These are phyloP conservation scores for Oophaga sylvatica DNA, from an alignment of 2,797 vertebrate genomes.

Conservation along the genomic window DNA sequence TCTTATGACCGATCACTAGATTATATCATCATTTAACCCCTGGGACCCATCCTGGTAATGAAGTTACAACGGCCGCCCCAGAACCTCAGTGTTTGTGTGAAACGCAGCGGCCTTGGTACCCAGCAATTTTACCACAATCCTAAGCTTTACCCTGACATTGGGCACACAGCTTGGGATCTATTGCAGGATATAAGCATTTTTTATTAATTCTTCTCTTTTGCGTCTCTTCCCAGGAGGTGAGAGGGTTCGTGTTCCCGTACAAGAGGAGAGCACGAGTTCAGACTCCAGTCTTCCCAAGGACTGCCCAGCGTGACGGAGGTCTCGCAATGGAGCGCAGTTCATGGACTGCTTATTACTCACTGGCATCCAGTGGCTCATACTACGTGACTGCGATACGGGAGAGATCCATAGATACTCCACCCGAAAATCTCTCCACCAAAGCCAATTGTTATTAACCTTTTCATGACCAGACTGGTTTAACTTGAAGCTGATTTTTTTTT, in stretches of 20 bases:
- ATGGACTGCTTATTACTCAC: constrained; percentile 11
- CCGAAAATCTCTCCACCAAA: background rate
- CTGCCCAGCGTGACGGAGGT: constrained; percentile 56
- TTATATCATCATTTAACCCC: no score
- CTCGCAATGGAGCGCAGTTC: background rate
- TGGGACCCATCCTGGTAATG: no score
- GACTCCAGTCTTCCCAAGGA: constrained; percentile 70
- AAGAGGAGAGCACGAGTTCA: constrained; percentile 71
- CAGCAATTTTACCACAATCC: background rate
- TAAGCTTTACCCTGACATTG: background rate
- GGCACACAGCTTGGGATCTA: background rate
- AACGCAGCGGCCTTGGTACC: background rate
- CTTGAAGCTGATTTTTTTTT: background rate
- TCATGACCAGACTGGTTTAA: background rate
- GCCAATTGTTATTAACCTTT: background rate
- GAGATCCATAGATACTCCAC: background rate
- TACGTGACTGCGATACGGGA: background rate
- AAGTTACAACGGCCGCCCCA: no score
- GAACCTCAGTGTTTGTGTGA: no score
- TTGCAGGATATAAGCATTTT: background rate
- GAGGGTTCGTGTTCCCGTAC: constrained; percentile 71
- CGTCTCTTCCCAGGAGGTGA: constrained; percentile 62
- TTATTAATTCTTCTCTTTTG: background rate
- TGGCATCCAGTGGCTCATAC: constrained; percentile 49
- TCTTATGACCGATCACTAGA: no score